Evolutionary conservation across 2,113 vertebrate species (phyloP).

Genomic region (Nothobranchius furzeri): DNA sequence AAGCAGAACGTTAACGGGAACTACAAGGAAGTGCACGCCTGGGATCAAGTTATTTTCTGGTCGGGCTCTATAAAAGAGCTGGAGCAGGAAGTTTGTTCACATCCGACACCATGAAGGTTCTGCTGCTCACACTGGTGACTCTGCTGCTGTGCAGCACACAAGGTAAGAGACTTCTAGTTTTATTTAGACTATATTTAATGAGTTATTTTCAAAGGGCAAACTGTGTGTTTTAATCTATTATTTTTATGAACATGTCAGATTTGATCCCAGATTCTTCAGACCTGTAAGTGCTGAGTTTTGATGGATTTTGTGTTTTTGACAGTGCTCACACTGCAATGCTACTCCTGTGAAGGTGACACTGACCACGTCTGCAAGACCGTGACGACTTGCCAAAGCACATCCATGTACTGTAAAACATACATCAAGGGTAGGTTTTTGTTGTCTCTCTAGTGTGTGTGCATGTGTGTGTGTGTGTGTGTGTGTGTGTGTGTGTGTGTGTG

Average conservation of each 20-base stretch:
- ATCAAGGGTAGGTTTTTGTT: constrained; percentile 17
- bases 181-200: not conserved
- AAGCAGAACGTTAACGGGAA: constrained; percentile 10
- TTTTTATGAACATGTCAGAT: too few species aligned
- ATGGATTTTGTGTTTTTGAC: constrained; percentile 1
- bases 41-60: not conserved
- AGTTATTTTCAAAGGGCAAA: too few species aligned
- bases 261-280: not conserved
- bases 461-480: too few species aligned
- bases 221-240: too few species aligned
- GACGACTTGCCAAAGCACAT: not conserved
- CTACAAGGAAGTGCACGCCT: constrained; percentile 31
- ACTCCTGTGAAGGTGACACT: constrained; percentile 20
- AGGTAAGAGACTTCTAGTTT: constrained; percentile 42
- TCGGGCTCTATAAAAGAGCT: constrained; percentile 38
- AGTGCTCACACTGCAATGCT: constrained; percentile 67
- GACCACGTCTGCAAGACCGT: constrained; percentile 30
- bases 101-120: constrained; percentile 68
- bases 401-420: constrained; percentile 46
- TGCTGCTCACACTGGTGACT: constrained; percentile 52
- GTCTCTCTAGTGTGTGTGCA: not conserved
- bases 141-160: constrained; percentile 63
- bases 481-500: too few species aligned
- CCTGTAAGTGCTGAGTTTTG: not conserved
- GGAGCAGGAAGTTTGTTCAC: not conserved